Evolutionary conservation across 1,140 invertebrate species (phyloP).

Genomic region (Drosophila guanche): DNA sequence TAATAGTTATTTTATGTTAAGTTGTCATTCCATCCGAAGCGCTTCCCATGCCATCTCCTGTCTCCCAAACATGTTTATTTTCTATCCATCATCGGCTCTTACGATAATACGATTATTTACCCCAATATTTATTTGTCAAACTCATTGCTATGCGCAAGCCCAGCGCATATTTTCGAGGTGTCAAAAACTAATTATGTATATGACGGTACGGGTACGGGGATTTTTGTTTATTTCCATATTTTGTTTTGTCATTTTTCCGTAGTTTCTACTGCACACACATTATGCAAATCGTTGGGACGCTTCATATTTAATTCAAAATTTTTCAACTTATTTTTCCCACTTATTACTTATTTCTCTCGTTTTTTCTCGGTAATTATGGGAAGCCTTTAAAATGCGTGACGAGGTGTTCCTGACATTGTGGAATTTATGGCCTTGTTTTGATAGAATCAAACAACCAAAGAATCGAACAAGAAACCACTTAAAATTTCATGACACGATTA

Average conservation of each 20-base stretch:
- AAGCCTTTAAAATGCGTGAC: slow-evolving; percentile 35
- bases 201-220: not conserved
- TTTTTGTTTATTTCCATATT: slow-evolving; percentile 12
- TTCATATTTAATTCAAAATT: slow-evolving; percentile 34
- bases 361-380: slow-evolving; percentile 28
- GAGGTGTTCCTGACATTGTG: slow-evolving; percentile 3
- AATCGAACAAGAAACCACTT: not conserved
- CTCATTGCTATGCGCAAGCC: slow-evolving; percentile 9
- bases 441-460: not conserved
- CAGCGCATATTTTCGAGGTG: slow-evolving; percentile 47
- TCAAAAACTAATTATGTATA: slow-evolving; percentile 68
- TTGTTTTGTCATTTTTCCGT: not conserved
- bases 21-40: slow-evolving; percentile 24
- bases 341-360: not conserved
- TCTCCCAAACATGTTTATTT: slow-evolving; percentile 33
- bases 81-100: slow-evolving; percentile 29
- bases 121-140: slow-evolving; percentile 21
- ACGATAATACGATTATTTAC: slow-evolving; percentile 26
- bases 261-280: slow-evolving; percentile 20
- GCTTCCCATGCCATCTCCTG: slow-evolving; percentile 17
- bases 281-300: slow-evolving; percentile 35
- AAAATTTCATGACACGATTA: no score
- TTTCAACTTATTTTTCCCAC: slow-evolving; percentile 9
- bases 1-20: slow-evolving; percentile 78
- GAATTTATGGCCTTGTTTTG: slow-evolving; percentile 3